phyloP scores from a whole-genome alignment of 2,797 vertebrate species.

The Anguilla marmorata region DNA sequence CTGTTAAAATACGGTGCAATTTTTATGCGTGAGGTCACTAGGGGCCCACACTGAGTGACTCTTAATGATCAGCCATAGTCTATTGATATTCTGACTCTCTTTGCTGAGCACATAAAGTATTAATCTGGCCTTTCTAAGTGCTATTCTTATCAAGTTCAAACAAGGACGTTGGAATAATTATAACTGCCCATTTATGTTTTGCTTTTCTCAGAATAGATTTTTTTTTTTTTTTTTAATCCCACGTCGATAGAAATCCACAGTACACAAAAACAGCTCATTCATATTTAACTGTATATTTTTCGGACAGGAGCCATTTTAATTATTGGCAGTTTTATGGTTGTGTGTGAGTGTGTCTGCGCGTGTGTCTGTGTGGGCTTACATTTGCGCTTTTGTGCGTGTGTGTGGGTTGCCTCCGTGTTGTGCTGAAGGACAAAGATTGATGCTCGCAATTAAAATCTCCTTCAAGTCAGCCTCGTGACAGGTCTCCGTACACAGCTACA shows the following conservation, averaged over 20 bases:
- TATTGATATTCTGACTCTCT: constrained; percentile 35
- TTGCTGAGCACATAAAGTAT: constrained; percentile 29
- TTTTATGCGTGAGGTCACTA: constrained; percentile 10
- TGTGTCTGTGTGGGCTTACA: background rate
- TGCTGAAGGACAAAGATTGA: constrained; percentile 26
- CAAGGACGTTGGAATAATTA: constrained; percentile 23
- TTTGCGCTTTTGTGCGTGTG: background rate
- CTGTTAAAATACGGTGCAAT: background rate
- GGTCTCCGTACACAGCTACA: constrained; percentile 18
- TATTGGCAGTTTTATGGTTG: background rate
- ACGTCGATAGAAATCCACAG: background rate
- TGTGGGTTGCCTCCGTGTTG: background rate
- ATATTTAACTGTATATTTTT: constrained; percentile 20
- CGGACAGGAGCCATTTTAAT: constrained; percentile 1
- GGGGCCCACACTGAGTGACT: background rate
- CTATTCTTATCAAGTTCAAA: constrained; percentile 32
- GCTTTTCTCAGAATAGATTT: background rate
- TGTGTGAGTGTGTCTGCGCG: background rate
- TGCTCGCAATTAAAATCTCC: constrained; percentile 35
- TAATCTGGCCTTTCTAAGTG: constrained; percentile 30
- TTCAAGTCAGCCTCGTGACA: constrained; percentile 24
- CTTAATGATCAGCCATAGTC: constrained; percentile 16
- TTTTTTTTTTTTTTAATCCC: constrained; percentile 17
- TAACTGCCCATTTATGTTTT: constrained; percentile 24
- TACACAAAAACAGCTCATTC: constrained; percentile 10